Evolutionary conservation across 2,113 vertebrate genomes (phyloP).

Genomic region (Apistogramma diplotaenia): DNA sequence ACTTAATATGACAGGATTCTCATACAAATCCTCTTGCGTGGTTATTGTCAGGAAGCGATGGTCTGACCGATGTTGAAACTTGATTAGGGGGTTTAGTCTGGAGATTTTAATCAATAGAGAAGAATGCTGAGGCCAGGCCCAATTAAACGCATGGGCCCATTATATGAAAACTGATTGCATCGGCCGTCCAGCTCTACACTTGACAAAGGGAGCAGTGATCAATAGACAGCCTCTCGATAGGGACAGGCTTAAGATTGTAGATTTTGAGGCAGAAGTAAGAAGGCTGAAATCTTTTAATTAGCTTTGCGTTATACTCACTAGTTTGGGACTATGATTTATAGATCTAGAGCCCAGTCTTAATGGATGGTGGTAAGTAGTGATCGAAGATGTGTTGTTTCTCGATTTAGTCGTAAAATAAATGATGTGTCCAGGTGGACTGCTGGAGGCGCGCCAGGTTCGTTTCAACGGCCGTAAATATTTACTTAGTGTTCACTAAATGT

Average conservation of each 20-base stretch:
- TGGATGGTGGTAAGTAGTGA: neutral
- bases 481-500: neutral
- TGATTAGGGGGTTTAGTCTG: conserved; percentile 55
- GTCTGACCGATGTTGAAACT: conserved; percentile 35
- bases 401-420: neutral
- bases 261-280: conserved; percentile 38
- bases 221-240: conserved; percentile 61
- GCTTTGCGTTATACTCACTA: conserved; percentile 8
- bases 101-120: conserved; percentile 67
- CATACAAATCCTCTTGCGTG: neutral
- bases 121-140: conserved; percentile 44
- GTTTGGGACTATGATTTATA: neutral
- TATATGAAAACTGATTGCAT: conserved; percentile 72
- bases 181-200: conserved; percentile 35
- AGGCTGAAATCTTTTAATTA: conserved; percentile 45
- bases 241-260: conserved; percentile 63
- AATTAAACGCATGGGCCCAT: conserved; percentile 70
- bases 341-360: neutral
- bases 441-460: neutral
- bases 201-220: conserved; percentile 63
- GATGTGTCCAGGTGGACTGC: neutral
- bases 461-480: neutral
- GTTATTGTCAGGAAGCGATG: conserved; percentile 24
- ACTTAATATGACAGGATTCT: conserved; percentile 18
- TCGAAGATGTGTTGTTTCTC: neutral